phyloP scores from a whole-genome alignment of 2,113 vertebrate species.

The Eulemur macaco region DNA sequence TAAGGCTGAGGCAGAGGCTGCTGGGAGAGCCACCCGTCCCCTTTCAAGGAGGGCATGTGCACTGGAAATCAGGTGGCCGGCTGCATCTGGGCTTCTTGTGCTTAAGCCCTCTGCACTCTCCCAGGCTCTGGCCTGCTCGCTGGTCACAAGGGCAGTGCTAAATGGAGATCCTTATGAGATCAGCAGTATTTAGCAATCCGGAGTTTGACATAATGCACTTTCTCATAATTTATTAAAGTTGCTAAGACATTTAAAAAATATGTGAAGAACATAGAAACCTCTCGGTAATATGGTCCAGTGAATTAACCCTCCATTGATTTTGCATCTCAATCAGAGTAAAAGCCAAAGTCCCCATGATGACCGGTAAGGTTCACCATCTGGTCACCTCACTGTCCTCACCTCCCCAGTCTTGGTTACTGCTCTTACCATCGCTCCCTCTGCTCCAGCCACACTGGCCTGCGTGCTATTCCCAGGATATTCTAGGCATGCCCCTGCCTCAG shows the following conservation, averaged over 20 bases:
- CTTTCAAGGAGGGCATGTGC: background rate
- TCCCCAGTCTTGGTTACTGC: background rate
- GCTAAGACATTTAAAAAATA: slow-evolving; percentile 73
- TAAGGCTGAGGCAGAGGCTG: background rate
- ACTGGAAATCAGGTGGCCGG: background rate
- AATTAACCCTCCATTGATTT: slow-evolving; percentile 74
- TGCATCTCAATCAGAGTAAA: slow-evolving; percentile 43
- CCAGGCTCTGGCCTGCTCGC: background rate
- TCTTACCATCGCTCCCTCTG: background rate
- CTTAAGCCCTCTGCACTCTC: background rate
- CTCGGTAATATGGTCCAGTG: slow-evolving; percentile 3
- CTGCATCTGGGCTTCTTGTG: background rate
- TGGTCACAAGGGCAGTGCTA: slow-evolving; percentile 56
- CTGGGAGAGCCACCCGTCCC: background rate
- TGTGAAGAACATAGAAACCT: slow-evolving; percentile 60
- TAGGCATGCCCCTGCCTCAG: background rate
- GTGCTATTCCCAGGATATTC: background rate
- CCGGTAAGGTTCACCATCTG: background rate
- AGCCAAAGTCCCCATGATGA: background rate
- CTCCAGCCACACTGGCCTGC: background rate
- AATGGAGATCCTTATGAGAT: slow-evolving; percentile 72
- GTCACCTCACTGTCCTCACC: background rate
- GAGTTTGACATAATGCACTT: slow-evolving; percentile 77
- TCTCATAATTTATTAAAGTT: slow-evolving; percentile 82
- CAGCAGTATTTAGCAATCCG: slow-evolving; percentile 68